phyloP scores from a whole-genome alignment of 2,888 invertebrate species.

The Linnaemya tessellans region DNA sequence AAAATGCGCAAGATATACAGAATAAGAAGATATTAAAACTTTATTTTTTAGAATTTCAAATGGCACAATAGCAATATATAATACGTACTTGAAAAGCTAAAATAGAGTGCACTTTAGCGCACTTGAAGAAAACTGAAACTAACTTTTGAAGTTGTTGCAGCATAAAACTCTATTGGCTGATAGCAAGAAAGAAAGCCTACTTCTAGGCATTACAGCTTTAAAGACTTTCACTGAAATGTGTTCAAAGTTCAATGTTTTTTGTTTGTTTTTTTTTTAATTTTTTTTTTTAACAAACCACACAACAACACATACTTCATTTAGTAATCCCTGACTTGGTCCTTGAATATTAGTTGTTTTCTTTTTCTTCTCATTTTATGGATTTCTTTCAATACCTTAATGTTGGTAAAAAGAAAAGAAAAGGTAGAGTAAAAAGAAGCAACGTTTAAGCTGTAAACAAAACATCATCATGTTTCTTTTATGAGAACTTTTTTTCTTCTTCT shows the following conservation, averaged over 20 bases:
- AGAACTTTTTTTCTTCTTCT: conserved; percentile 6
- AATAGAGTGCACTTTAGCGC: not conserved
- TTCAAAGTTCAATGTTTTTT: conserved; percentile 31
- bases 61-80: too few relatives aligned
- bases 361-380: conserved; percentile 5
- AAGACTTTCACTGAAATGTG: conserved; percentile 52
- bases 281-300: not conserved
- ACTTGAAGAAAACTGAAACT: conserved; percentile 3
- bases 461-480: conserved; percentile 41
- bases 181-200: conserved; percentile 14
- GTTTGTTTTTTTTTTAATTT: not conserved
- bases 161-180: not conserved
- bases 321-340: conserved; percentile 46
- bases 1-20: too few relatives aligned
- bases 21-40: too few relatives aligned
- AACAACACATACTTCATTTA: conserved; percentile 35
- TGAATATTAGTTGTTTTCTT: conserved; percentile 47
- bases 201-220: conserved; percentile 20
- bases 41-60: too few relatives aligned
- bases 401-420: not conserved
- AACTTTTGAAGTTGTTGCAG: not conserved
- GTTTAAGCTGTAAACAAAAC: conserved; percentile 63
- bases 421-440: not conserved
- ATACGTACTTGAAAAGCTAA: too few relatives aligned
- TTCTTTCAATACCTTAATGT: conserved; percentile 1